These are phyloP conservation scores for Adelges cooleyi DNA, from an alignment of 1,140 invertebrate species.

Conservation along the genomic window DNA sequence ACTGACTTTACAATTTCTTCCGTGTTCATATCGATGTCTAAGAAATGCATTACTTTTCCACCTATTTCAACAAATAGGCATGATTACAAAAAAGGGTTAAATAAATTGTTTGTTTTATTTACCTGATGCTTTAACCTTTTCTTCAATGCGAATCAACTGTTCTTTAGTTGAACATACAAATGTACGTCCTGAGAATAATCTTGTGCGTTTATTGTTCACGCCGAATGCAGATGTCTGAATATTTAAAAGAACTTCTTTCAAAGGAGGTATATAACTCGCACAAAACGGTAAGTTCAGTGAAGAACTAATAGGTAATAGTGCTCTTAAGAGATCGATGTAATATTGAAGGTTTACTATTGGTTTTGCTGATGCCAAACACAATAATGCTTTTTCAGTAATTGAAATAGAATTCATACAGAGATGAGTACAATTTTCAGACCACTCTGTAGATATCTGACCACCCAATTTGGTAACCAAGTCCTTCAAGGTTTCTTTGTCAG, in stretches of 20 bases:
- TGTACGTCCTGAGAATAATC: neutral
- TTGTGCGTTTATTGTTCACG: constrained; percentile 1
- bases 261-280: neutral
- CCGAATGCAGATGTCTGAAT: neutral
- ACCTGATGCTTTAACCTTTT: neutral
- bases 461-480: neutral
- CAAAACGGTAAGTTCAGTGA: neutral
- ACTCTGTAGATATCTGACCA: neutral
- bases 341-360: constrained; percentile 6
- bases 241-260: constrained; percentile 7
- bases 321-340: neutral
- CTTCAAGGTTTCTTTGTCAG: neutral
- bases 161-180: constrained; percentile 4
- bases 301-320: neutral
- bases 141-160: constrained; percentile 1
- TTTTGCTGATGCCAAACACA: constrained; percentile 10
- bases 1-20: neutral
- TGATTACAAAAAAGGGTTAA: no score
- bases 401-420: constrained; percentile 17
- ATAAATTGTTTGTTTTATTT: neutral
- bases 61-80: neutral
- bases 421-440: constrained; percentile 7
- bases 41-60: neutral
- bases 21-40: neutral
- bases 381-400: constrained; percentile 21